Evolutionary conservation across 92 coral and sea anemone species (phyloP).

Genomic region (Umimayanthus kanabou): DNA sequence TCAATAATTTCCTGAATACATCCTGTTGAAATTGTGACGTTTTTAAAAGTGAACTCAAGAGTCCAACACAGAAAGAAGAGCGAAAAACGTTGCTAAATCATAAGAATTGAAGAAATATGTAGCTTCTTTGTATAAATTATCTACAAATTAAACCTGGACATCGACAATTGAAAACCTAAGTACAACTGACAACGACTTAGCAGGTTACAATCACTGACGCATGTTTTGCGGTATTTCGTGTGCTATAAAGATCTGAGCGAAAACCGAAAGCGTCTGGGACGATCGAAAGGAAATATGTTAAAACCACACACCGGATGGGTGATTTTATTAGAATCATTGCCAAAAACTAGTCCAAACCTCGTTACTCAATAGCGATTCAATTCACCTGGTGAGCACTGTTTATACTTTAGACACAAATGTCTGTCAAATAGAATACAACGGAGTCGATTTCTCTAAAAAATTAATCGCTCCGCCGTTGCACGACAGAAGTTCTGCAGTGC

Average conservation of each 20-base stretch:
- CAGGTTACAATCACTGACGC: not conserved
- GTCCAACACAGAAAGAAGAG: not conserved
- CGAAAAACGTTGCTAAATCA: not conserved
- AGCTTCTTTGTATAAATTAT: no score
- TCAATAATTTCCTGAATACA: no score
- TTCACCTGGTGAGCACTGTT: constrained; percentile 2
- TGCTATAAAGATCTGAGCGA: not conserved
- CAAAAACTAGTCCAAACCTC: not conserved
- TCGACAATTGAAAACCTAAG: no score
- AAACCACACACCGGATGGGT: constrained; percentile 17
- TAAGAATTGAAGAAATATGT: no score
- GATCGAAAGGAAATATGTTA: not conserved
- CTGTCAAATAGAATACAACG: not conserved
- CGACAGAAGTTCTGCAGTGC: not conserved
- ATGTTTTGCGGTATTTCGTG: not conserved
- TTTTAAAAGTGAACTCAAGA: not conserved
- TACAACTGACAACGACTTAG: not conserved
- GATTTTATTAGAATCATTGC: not conserved
- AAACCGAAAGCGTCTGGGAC: not conserved
- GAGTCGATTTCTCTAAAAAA: constrained; percentile 25
- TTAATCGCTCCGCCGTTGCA: constrained; percentile 18
- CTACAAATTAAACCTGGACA: not conserved
- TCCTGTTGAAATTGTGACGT: not conserved
- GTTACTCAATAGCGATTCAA: not conserved
- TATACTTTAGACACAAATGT: no score